Base-by-base conservation (phyloP, 2,797 vertebrate genomes). In the Phaenicophaeus curvirostris region DNA sequence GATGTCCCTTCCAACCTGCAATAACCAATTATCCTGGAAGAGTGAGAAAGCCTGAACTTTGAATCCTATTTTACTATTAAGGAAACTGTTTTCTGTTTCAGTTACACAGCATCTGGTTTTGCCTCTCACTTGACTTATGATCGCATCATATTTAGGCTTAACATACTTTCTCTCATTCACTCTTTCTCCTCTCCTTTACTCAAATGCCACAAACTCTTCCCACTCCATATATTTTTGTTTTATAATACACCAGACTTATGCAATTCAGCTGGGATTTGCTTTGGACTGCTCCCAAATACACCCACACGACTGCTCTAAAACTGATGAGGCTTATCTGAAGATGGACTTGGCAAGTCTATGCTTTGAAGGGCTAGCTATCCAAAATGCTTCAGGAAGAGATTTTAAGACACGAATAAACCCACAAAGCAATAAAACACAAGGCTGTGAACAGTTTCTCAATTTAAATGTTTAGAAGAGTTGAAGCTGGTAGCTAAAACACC, bases 201-300 rank as follows among this genome's bases (percentile, higher is more conserved):
- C 31, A 58, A 85, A 80, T 18, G 61, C 33, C 65, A 79, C 61
- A 87, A 85, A 77, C 11, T 50, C 53, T 87, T 93, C 44, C 92
- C 71, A 86, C 67, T 30, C 79, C 44, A 90, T 92, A 84, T 57
- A 94, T 91, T 94, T 93, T 90, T 91, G n/a, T 73, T 96, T 87
- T 85, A 48, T 48, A 48, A 48, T 48, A 76, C 35, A 62, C 28
- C 41, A 84, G 63, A 81, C 57, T 86, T 89, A 81, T 15, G 73
- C 87, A 96, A 71, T 80, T 95, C 73, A 81, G 27, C 21, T 50
- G 69, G 62, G 85, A 90, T 91, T 93, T 95, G 37, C 67, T 79
- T 94, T 96, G 95, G 95, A 78, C 25, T 68, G 16, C 53, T 86
- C 95, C 92, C 92, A 96, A 88, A 87, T 37, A 91, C 93, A 88